A percentile compares a stretch with the other conserved stretches of the same genome.
Conservation (phyloP, 2,888 invertebrate species). For the Bugula neritina region DNA sequence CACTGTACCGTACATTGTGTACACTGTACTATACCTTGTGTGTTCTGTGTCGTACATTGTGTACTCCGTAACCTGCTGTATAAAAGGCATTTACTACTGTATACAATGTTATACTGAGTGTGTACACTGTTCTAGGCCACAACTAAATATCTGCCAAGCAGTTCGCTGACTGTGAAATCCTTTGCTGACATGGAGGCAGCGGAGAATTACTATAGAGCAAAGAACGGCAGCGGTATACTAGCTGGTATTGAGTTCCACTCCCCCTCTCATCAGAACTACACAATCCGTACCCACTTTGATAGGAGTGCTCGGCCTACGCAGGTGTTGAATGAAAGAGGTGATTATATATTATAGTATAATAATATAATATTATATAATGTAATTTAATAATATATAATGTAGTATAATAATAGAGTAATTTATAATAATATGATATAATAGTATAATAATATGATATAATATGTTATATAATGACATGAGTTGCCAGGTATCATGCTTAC, state of each 20-base stretch:
- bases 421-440: no score
- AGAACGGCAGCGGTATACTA: slow-evolving; percentile 57
- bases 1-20: background rate
- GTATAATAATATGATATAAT: no score
- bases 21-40: background rate
- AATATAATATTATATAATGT: no score
- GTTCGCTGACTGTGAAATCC: background rate
- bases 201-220: slow-evolving; percentile 63
- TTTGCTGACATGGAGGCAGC: slow-evolving; percentile 65
- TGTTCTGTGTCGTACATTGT: background rate
- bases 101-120: background rate
- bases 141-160: background rate
- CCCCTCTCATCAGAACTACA: slow-evolving; percentile 31
- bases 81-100: background rate
- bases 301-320: slow-evolving; percentile 31
- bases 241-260: slow-evolving; percentile 60
- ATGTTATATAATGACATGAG: no score
- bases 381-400: no score
- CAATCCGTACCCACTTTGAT: slow-evolving; percentile 34
- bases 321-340: slow-evolving; percentile 27
- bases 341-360: no score
- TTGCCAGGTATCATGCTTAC: no score
- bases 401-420: no score
- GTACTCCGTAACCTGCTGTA: background rate
- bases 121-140: background rate